These are phyloP conservation scores for Epicampocera succincta DNA, from an alignment of 2,888 invertebrate genomes.

Conservation along the genomic window DNA sequence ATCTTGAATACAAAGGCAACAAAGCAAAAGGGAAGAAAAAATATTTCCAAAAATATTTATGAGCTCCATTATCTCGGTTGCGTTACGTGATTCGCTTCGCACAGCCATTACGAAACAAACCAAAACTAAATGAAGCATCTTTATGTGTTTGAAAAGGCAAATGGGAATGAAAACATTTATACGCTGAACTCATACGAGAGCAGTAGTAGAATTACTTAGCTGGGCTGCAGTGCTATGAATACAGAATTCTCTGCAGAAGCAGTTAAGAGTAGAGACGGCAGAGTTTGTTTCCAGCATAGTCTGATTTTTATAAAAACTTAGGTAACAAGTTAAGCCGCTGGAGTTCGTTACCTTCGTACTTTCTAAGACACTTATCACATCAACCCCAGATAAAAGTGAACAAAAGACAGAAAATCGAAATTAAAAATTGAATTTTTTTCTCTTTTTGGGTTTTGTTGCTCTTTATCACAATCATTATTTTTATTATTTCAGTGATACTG, in stretches of 20 bases:
- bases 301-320: too few relatives aligned
- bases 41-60: constrained; percentile 61
- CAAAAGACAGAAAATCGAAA: constrained; percentile 32
- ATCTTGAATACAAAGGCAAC: constrained; percentile 20
- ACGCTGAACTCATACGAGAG: constrained; percentile 8
- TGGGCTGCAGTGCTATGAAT: neutral
- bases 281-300: too few relatives aligned
- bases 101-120: constrained; percentile 60
- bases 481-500: constrained; percentile 53
- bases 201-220: neutral
- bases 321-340: too few relatives aligned
- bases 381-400: neutral
- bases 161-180: constrained; percentile 18
- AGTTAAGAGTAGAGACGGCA: too few relatives aligned
- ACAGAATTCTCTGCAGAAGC: too few relatives aligned
- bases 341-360: too few relatives aligned
- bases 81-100: constrained; percentile 62
- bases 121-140: constrained; percentile 28
- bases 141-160: constrained; percentile 29
- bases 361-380: constrained; percentile 17
- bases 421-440: constrained; percentile 34
- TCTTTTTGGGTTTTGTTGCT: constrained; percentile 15
- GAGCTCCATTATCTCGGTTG: constrained; percentile 53
- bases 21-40: constrained; percentile 29
- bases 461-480: constrained; percentile 31